phyloP scores from a whole-genome alignment of 64 coral and sea anemone species.

The Montipora foliosa region DNA sequence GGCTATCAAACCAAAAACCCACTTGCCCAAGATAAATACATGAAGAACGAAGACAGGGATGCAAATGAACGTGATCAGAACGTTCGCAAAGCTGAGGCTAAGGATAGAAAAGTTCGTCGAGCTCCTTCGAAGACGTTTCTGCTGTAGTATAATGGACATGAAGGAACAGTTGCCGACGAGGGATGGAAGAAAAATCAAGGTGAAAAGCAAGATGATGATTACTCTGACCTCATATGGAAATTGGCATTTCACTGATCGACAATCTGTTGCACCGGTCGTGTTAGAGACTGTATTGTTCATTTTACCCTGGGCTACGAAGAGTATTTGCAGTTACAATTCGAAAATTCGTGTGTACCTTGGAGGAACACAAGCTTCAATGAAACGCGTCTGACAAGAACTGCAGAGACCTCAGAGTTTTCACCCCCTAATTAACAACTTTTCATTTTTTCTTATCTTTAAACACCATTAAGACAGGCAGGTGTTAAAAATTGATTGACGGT shows the following conservation, averaged over 20 bases:
- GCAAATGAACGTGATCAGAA: conserved; percentile 82
- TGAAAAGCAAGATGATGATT: conserved; percentile 50
- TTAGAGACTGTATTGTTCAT: background rate
- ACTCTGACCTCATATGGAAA: conserved; percentile 62
- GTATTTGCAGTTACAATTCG: background rate
- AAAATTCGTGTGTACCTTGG: background rate
- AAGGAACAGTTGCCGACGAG: conserved; percentile 77
- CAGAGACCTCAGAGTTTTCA: conserved; percentile 28
- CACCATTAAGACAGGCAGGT: conserved; percentile 43
- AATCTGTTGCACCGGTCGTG: background rate
- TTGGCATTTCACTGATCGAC: conserved; percentile 61
- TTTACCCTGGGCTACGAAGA: background rate
- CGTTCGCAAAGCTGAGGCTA: conserved; percentile 80
- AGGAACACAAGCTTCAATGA: background rate
- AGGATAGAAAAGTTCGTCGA: conserved; percentile 90
- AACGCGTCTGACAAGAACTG: background rate
- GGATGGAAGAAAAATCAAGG: conserved; percentile 63
- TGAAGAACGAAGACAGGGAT: conserved; percentile 72
- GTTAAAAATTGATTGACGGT: conserved; percentile 23
- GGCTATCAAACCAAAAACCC: conserved; percentile 67
- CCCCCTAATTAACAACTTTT: conserved; percentile 47
- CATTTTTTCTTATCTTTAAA: conserved; percentile 45
- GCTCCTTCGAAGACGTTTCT: conserved; percentile 48
- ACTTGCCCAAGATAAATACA: conserved; percentile 69
- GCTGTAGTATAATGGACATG: conserved; percentile 64